Percentiles rank a stretch among this genome's conserved stretches.
Conservation (phyloP, 2,113 vertebrate species). For the Poeciliopsis retropinna region DNA sequence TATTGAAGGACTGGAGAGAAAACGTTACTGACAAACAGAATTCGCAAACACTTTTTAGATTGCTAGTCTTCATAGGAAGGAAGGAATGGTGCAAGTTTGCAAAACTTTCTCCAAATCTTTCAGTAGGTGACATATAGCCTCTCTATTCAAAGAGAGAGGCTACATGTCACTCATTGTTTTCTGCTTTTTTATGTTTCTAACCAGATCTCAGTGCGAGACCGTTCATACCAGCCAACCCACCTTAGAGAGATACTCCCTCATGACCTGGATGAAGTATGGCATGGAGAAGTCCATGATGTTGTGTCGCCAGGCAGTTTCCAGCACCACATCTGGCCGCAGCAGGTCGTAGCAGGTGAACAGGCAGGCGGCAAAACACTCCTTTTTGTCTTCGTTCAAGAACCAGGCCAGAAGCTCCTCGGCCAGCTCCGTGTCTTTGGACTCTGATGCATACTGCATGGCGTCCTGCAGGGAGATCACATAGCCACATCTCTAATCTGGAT, state of each 20-base stretch:
- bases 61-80: not conserved
- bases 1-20: conserved; percentile 1
- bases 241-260: conserved; percentile 98
- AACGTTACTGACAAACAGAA: conserved; percentile 27
- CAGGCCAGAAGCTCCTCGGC: conserved; percentile 97
- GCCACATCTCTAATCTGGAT: not conserved
- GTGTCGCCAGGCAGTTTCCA: conserved; percentile 98
- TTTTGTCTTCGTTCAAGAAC: conserved; percentile 96
- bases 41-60: conserved; percentile 36
- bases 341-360: conserved; percentile 98
- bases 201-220: not conserved
- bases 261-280: conserved; percentile 99
- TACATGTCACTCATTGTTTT: not conserved
- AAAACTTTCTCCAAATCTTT: conserved; percentile 32
- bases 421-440: conserved; percentile 97
- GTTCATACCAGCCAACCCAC: conserved; percentile 77
- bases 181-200: not conserved
- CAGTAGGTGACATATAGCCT: not conserved
- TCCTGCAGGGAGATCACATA: conserved; percentile 79
- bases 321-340: conserved; percentile 94
- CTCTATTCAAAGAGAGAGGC: not conserved
- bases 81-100: conserved; percentile 4
- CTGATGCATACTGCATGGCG: conserved; percentile 98
- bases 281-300: conserved; percentile 99
- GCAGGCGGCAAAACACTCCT: conserved; percentile 97